phyloP scores from a whole-genome alignment of 2,888 invertebrate genomes.

The Phyllotreta cruciferae region DNA sequence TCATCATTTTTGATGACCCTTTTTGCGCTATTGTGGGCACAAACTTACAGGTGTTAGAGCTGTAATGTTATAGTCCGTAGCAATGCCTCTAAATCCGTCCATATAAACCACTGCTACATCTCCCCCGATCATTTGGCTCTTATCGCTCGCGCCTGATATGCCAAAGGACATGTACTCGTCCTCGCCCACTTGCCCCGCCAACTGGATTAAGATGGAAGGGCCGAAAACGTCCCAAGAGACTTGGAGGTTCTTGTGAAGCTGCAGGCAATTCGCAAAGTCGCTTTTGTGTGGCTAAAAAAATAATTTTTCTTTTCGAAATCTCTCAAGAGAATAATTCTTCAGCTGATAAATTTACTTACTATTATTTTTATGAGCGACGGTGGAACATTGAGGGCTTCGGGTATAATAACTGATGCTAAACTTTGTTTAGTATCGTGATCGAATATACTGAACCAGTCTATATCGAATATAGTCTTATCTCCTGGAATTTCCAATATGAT shows the following conservation, averaged over 20 bases:
- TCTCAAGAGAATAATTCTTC: no score
- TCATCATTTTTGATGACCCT: no score
- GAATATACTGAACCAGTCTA: conserved; percentile 85
- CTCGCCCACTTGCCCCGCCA: conserved; percentile 77
- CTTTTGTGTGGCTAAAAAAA: conserved; percentile 65
- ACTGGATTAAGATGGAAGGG: conserved; percentile 82
- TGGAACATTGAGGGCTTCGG: conserved; percentile 84
- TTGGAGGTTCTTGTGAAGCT: conserved; percentile 83
- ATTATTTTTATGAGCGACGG: conserved; percentile 76
- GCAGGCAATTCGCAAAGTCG: conserved; percentile 81
- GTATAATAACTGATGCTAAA: conserved; percentile 77
- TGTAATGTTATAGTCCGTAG: conserved; percentile 85
- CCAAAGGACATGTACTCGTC: conserved; percentile 91
- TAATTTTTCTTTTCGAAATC: background rate
- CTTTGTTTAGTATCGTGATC: conserved; percentile 73
- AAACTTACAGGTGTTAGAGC: conserved; percentile 76
- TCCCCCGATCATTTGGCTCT: conserved; percentile 82
- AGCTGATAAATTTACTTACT: conserved; percentile 48
- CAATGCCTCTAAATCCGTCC: conserved; percentile 75
- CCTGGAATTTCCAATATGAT: conserved; percentile 81
- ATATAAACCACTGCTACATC: conserved; percentile 83
- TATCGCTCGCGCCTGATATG: conserved; percentile 75
- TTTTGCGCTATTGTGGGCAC: background rate
- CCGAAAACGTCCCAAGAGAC: conserved; percentile 92
- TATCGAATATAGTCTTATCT: conserved; percentile 79